Percentiles rank a stretch among this genome's conserved stretches.
Evolutionary conservation across 2,797 vertebrate genomes (phyloP).

Genomic region (Pristis pectinata): DNA sequence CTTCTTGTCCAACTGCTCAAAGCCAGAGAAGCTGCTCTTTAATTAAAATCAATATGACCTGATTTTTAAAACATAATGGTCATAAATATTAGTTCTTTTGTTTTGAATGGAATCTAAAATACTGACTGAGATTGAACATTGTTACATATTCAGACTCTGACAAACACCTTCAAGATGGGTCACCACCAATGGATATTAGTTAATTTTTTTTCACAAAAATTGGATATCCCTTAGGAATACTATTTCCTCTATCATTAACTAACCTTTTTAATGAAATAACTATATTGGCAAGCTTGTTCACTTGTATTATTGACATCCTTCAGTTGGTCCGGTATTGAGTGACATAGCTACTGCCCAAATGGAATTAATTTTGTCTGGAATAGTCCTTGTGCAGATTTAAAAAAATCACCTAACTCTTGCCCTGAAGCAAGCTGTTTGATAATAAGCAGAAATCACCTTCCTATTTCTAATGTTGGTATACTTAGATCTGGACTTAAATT

Average conservation of each 20-base stretch:
- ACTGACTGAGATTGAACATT: not conserved
- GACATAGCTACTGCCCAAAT: not conserved
- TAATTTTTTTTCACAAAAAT: no score
- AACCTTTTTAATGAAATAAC: not conserved
- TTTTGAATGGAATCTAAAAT: not conserved
- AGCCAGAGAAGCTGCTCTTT: not conserved
- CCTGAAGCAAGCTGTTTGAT: no score
- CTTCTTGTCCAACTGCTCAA: not conserved
- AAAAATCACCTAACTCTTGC: no score
- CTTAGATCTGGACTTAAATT: no score
- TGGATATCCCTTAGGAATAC: not conserved
- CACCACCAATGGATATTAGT: no score
- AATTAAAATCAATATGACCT: not conserved
- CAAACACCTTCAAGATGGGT: not conserved
- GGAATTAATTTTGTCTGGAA: no score
- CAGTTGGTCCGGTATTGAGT: not conserved
- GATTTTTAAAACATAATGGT: not conserved
- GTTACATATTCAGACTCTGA: not conserved
- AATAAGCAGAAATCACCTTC: no score
- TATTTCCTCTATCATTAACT: not conserved
- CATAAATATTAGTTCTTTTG: not conserved
- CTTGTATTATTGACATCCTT: not conserved
- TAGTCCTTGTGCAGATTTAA: no score
- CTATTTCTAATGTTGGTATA: no score
- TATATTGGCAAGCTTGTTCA: no score